These are phyloP conservation scores for Anagyrus pseudococci DNA, from an alignment of 2,888 invertebrate species.

Conservation along the genomic window DNA sequence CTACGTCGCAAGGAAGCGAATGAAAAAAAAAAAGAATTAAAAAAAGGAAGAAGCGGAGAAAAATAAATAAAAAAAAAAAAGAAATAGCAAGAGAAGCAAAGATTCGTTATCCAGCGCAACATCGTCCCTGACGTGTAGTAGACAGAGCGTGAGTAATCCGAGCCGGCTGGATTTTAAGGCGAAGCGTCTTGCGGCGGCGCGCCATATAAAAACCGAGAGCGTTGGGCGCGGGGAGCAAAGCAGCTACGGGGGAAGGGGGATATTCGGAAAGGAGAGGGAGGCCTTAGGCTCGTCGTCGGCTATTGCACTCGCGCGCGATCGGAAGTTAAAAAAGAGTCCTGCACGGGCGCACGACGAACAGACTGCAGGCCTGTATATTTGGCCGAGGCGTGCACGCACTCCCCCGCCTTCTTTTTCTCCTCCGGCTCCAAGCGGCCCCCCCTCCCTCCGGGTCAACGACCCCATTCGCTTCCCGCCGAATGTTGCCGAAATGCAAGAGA, in stretches of 20 bases:
- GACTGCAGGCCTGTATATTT: background rate
- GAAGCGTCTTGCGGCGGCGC: conserved; percentile 1
- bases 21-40: no score
- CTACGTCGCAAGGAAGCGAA: no score
- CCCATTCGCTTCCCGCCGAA: no score
- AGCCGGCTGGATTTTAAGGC: conserved; percentile 20
- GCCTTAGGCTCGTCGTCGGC: no score
- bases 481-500: conserved; percentile 54
- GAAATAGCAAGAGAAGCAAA: no score
- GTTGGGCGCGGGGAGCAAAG: no score
- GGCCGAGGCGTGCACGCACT: no score
- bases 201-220: conserved; percentile 15
- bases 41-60: no score
- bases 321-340: conserved; percentile 34
- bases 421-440: background rate
- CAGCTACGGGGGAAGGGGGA: no score
- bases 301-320: conserved; percentile 10
- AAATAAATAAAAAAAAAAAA: no score
- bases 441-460: conserved; percentile 55
- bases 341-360: conserved; percentile 6
- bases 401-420: conserved; percentile 12
- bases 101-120: no score
- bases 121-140: no score
- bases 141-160: conserved; percentile 33
- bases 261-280: background rate